A percentile compares a stretch with the other conserved stretches of the same genome.
phyloP scores from a whole-genome alignment of 2,888 invertebrate genomes.

The Eilema caniola region DNA sequence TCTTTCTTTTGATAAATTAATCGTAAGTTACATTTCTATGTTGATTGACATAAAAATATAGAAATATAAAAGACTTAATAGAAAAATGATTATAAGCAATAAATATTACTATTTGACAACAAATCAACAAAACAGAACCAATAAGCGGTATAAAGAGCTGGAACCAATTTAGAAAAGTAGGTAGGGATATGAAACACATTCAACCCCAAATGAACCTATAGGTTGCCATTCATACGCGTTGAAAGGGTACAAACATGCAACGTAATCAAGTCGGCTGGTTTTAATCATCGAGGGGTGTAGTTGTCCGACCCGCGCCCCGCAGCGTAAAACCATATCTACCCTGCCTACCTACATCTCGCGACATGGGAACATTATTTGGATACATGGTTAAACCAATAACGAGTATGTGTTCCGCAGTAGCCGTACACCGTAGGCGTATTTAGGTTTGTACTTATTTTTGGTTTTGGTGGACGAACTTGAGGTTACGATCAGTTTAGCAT shows the following conservation, averaged over 20 bases:
- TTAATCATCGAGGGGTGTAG: conserved; percentile 73
- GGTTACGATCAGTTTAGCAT: neutral
- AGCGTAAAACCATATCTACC: conserved; percentile 41
- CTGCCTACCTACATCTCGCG: conserved; percentile 37
- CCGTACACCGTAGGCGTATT: neutral
- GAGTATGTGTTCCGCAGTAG: conserved; percentile 18
- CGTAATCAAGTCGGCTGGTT: conserved; percentile 77
- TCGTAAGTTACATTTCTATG: too few species aligned
- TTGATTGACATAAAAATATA: too few species aligned
- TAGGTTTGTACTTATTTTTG: neutral
- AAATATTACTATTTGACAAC: neutral
- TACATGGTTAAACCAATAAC: conserved; percentile 49
- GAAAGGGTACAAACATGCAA: conserved; percentile 70
- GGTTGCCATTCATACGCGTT: conserved; percentile 59
- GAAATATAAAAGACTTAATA: too few species aligned
- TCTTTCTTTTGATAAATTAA: too few species aligned
- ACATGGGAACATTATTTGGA: conserved; percentile 49
- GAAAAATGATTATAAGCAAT: neutral
- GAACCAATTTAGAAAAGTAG: conserved; percentile 38
- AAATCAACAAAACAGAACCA: neutral
- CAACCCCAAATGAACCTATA: conserved; percentile 65
- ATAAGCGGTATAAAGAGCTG: neutral
- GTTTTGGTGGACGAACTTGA: neutral
- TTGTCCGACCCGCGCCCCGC: conserved; percentile 46
- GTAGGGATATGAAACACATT: conserved; percentile 42